phyloP scores from a whole-genome alignment of 2,888 invertebrate genomes.

The Neoitamus cyanurus region DNA sequence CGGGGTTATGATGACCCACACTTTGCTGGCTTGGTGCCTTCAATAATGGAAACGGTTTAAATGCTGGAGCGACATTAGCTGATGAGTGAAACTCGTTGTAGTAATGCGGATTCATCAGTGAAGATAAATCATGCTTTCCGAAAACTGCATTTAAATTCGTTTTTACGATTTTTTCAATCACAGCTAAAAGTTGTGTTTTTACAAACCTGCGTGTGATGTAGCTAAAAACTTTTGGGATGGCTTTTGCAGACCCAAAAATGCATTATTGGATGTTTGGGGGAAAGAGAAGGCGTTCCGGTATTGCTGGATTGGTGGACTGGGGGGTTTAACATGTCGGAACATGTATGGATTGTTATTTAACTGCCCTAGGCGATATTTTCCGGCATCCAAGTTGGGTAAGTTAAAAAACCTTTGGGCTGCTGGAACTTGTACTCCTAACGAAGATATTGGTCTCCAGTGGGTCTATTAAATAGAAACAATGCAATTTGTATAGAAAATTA shows the following conservation, averaged over 20 bases:
- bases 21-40: background rate
- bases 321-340: background rate
- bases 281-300: background rate
- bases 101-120: background rate
- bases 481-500: too few species aligned
- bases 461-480: background rate
- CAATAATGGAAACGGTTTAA: background rate
- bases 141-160: background rate
- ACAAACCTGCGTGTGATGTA: background rate
- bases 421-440: background rate
- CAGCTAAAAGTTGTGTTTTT: too few species aligned
- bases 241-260: background rate
- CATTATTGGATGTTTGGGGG: background rate
- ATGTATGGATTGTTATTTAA: background rate
- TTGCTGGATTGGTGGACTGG: background rate
- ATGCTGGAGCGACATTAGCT: background rate
- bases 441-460: background rate
- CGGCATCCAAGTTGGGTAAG: background rate
- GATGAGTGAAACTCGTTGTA: background rate
- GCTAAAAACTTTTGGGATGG: background rate
- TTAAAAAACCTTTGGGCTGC: background rate
- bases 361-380: background rate
- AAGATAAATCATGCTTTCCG: background rate
- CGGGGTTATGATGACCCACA: background rate
- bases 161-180: background rate